Conservation (phyloP, 2,113 vertebrate species). For the Lepus europaeus region DNA sequence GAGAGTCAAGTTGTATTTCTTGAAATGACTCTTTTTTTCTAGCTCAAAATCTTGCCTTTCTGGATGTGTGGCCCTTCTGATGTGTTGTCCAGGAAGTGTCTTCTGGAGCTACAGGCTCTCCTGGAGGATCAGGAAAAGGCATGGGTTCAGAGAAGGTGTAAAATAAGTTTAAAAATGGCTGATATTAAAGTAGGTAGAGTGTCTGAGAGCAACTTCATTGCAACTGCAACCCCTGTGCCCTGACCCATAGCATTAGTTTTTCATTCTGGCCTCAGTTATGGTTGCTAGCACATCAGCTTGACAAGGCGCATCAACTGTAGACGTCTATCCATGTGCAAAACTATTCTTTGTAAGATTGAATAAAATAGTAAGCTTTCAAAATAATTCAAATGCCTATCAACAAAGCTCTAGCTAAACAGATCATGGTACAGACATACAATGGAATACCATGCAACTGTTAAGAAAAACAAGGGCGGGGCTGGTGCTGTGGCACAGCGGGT, state of each 20-base stretch:
- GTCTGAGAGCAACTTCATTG: not conserved
- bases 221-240: not conserved
- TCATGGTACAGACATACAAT: not conserved
- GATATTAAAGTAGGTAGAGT: not conserved
- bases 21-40: not conserved
- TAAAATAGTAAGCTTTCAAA: conserved; percentile 15
- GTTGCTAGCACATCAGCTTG: not conserved
- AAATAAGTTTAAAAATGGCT: not conserved
- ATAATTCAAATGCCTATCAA: not conserved
- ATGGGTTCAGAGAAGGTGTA: not conserved
- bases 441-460: not conserved
- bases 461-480: not conserved
- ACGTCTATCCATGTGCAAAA: not conserved
- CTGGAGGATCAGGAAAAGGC: not conserved
- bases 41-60: not conserved
- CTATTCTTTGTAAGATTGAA: not conserved
- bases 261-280: not conserved
- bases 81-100: not conserved
- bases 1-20: not conserved
- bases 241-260: not conserved
- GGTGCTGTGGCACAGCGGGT: too few relatives aligned
- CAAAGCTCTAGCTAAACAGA: not conserved
- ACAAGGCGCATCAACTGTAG: not conserved
- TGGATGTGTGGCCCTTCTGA: not conserved
- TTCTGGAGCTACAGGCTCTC: not conserved